Evolutionary conservation across 2,113 vertebrate species (phyloP).

Genomic region (Thalassoma bifasciatum): DNA sequence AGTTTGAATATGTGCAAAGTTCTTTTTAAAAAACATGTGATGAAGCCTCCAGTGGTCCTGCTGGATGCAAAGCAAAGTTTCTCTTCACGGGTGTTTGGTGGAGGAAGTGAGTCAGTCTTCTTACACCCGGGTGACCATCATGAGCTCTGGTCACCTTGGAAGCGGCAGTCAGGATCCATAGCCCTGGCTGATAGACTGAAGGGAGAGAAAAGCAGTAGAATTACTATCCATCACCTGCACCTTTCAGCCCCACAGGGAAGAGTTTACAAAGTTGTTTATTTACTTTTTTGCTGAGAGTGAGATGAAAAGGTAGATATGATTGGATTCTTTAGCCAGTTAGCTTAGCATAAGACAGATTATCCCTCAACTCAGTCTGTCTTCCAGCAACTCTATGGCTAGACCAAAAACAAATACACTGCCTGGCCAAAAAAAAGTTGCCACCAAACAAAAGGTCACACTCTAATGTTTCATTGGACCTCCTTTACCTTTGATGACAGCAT

Average conservation of each 20-base stretch:
- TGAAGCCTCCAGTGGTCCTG: slow-evolving; percentile 50
- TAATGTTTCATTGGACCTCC: too few species aligned
- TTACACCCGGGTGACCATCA: slow-evolving; percentile 75
- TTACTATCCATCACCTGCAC: slow-evolving; percentile 22
- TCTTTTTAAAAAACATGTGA: slow-evolving; percentile 48
- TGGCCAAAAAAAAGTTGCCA: too few species aligned
- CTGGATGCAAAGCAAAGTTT: slow-evolving; percentile 62
- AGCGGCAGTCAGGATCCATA: slow-evolving; percentile 84
- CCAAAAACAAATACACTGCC: too few species aligned
- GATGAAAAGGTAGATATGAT: background rate
- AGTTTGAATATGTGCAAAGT: slow-evolving; percentile 73
- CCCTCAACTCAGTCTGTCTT: background rate
- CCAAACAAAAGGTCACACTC: too few species aligned
- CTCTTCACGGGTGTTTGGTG: slow-evolving; percentile 57
- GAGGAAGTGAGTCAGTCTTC: slow-evolving; percentile 52
- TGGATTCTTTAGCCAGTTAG: background rate
- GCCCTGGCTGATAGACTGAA: slow-evolving; percentile 77
- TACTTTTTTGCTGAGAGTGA: slow-evolving; percentile 5
- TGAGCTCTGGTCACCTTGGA: slow-evolving; percentile 72
- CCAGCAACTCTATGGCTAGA: background rate
- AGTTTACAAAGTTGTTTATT: background rate
- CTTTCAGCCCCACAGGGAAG: background rate
- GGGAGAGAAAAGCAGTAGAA: slow-evolving; percentile 49
- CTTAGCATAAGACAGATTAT: background rate
- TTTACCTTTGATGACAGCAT: too few species aligned